A percentile compares a stretch with the other conserved stretches of the same genome.
Evolutionary conservation across 2,113 vertebrate species (phyloP).

Genomic region (Blennius ocellaris): DNA sequence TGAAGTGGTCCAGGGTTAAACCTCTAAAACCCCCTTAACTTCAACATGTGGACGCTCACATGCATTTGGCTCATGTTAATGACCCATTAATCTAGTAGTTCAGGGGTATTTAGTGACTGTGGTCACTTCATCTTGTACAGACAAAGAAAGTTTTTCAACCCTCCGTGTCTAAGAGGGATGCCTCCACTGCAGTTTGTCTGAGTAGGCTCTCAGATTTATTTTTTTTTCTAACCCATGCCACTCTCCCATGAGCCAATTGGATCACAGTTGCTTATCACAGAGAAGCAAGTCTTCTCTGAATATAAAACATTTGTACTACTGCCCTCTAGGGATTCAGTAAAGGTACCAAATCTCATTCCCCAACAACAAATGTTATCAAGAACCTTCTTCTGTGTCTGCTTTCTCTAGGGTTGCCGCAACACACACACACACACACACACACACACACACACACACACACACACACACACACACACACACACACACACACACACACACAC

Average conservation of each 20-base stretch:
- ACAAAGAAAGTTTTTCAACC: constrained; percentile 26
- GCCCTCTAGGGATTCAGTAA: constrained; percentile 72
- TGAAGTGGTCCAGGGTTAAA: constrained; percentile 26
- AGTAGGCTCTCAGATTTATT: constrained; percentile 20
- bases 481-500: too few relatives aligned
- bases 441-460: too few relatives aligned
- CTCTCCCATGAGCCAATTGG: constrained; percentile 58
- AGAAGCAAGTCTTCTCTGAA: constrained; percentile 55
- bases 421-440: too few relatives aligned
- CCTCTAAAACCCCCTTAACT: constrained; percentile 28
- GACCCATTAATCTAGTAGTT: constrained; percentile 25
- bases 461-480: too few relatives aligned
- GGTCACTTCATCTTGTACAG: constrained; percentile 23
- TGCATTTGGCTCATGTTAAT: constrained; percentile 37
- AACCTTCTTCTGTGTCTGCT: constrained; percentile 49
- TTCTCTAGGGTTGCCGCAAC: constrained; percentile 44
- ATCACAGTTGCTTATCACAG: constrained; percentile 64
- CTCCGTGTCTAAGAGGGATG: constrained; percentile 30
- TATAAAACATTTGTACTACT: constrained; percentile 72
- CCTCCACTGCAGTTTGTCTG: constrained; percentile 33
- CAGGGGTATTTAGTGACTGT: constrained; percentile 20
- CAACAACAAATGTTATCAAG: constrained; percentile 64
- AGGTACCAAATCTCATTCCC: constrained; percentile 63
- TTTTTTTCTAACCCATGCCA: constrained; percentile 26
- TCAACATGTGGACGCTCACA: constrained; percentile 6